Conservation (phyloP, 1,140 invertebrate genomes). For the Drosophila carrolli region DNA sequence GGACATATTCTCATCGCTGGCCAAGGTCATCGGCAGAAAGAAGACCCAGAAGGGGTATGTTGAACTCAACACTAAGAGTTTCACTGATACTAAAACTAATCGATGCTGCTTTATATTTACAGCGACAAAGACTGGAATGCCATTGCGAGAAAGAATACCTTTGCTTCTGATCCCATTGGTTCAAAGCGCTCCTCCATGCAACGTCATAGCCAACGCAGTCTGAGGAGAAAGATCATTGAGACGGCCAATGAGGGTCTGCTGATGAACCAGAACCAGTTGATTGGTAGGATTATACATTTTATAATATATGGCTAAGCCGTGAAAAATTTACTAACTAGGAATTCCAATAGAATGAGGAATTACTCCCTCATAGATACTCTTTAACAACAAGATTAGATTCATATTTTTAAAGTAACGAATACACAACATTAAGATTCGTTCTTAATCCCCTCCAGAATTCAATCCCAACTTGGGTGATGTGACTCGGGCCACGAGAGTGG, state of each 20-base stretch:
- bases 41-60: slow-evolving; percentile 86
- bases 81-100: no score
- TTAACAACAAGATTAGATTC: no score
- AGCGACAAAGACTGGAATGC: slow-evolving; percentile 93
- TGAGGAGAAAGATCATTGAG: slow-evolving; percentile 88
- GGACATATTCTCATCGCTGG: slow-evolving; percentile 92
- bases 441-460: slow-evolving; percentile 86
- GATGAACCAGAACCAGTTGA: slow-evolving; percentile 74
- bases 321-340: no score
- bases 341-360: no score
- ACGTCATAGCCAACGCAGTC: slow-evolving; percentile 88
- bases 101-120: background rate
- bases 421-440: no score
- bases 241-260: slow-evolving; percentile 86
- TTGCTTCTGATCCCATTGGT: slow-evolving; percentile 91
- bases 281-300: slow-evolving; percentile 85
- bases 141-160: slow-evolving; percentile 89
- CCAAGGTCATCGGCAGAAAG: slow-evolving; percentile 90
- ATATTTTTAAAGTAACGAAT: no score
- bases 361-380: no score
- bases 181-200: slow-evolving; percentile 88
- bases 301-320: no score
- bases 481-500: slow-evolving; percentile 90
- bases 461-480: slow-evolving; percentile 92
- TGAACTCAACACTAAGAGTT: no score